A percentile compares a stretch with the other conserved stretches of the same genome.
Evolutionary conservation across 1,140 invertebrate genomes (phyloP).

Genomic region (Lamellibrachia luymesi): DNA sequence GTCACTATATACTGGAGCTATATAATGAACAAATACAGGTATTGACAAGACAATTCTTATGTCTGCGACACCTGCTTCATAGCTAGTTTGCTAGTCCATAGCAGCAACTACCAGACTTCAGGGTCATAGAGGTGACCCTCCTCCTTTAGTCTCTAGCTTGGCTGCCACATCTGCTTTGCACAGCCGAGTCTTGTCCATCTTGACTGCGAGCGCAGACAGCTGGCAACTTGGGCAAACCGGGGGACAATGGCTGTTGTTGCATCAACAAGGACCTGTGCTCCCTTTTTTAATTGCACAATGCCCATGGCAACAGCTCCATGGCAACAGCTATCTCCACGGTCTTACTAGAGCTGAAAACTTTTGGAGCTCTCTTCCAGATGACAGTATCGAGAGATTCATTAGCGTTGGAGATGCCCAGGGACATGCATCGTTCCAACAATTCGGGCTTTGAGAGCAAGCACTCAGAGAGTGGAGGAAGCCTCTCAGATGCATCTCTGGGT

Average conservation of each 20-base stretch:
- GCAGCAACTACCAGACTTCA: background rate
- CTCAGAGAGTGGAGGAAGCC: too few relatives aligned
- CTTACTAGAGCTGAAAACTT: conserved; percentile 6
- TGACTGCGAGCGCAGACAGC: background rate
- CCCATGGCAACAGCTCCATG: background rate
- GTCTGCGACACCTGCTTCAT: too few relatives aligned
- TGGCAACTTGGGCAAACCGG: background rate
- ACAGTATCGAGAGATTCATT: background rate
- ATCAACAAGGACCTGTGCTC: background rate
- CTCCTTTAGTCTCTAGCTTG: conserved; percentile 9
- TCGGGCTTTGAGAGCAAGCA: background rate
- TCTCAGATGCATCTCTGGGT: too few relatives aligned
- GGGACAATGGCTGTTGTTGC: background rate
- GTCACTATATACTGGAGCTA: too few relatives aligned
- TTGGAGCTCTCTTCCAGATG: background rate
- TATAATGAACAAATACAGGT: too few relatives aligned
- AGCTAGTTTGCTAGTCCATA: too few relatives aligned
- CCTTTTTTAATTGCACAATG: background rate
- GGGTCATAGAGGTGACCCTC: background rate
- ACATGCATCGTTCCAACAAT: background rate
- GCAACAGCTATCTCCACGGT: background rate
- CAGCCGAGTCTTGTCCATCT: background rate
- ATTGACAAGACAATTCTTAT: too few relatives aligned
- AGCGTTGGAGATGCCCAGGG: background rate
- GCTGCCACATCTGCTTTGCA: background rate